These are phyloP conservation scores for Liolophura sinensis DNA, from an alignment of 1,140 invertebrate genomes.

Conservation along the genomic window DNA sequence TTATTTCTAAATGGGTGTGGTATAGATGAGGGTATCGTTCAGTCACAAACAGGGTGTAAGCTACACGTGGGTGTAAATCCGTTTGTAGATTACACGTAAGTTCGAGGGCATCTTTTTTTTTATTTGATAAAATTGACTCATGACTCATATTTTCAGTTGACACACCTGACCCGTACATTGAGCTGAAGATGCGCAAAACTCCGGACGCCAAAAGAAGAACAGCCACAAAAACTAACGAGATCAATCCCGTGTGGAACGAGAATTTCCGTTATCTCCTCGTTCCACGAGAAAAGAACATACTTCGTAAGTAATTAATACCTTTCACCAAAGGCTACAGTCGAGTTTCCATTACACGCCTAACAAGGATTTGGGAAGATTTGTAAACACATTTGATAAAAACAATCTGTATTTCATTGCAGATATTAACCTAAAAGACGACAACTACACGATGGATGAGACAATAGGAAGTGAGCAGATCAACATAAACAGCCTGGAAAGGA, in stretches of 20 bases:
- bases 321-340: too few relatives aligned
- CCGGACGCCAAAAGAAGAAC: conserved; percentile 57
- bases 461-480: conserved; percentile 32
- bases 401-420: conserved; percentile 19
- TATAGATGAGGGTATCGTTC: too few relatives aligned
- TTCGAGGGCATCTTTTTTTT: too few relatives aligned
- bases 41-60: too few relatives aligned
- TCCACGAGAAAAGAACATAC: conserved; percentile 33
- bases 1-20: too few relatives aligned
- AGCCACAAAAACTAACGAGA: conserved; percentile 52
- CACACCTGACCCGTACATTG: conserved; percentile 60
- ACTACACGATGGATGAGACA: conserved; percentile 29
- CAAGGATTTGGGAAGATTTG: too few relatives aligned
- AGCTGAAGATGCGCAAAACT: conserved; percentile 51
- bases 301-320: conserved; percentile 28
- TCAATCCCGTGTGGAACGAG: conserved; percentile 60
- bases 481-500: conserved; percentile 22
- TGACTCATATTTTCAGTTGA: conserved; percentile 51
- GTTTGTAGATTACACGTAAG: too few relatives aligned
- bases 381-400: too few relatives aligned
- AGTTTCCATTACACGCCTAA: too few relatives aligned
- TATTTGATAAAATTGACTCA: too few relatives aligned
- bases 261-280: conserved; percentile 58
- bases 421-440: conserved; percentile 42
- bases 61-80: too few relatives aligned